Conservation (phyloP, 2,113 vertebrate genomes). For the Crotalus horridus region DNA sequence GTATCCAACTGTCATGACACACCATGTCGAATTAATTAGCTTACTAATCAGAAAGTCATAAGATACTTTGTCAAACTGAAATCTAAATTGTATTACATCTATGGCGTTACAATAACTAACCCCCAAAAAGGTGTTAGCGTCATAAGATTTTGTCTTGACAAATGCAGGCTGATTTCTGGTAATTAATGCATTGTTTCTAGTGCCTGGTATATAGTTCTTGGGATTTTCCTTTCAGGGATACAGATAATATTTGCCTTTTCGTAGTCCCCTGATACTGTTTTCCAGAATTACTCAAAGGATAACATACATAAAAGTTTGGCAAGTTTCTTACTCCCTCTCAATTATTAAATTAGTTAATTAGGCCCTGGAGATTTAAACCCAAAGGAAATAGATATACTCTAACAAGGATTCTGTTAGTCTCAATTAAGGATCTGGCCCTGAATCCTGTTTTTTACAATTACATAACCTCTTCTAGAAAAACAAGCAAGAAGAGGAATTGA, state of each 20-base stretch:
- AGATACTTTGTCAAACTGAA: not conserved
- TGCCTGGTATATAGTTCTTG: not conserved
- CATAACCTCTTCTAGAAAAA: not conserved
- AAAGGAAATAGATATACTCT: not conserved
- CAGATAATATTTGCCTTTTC: not conserved
- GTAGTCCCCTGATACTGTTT: not conserved
- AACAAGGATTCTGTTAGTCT: not conserved
- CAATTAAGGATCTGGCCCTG: not conserved
- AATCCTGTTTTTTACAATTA: not conserved
- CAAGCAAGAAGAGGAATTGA: not conserved
- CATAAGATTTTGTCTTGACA: not conserved
- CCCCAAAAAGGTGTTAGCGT: not conserved
- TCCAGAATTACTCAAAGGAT: not conserved
- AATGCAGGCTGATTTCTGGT: not conserved
- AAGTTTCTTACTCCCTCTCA: not conserved
- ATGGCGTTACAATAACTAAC: not conserved
- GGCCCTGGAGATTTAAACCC: not conserved
- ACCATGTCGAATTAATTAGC: not conserved
- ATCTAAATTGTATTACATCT: not conserved
- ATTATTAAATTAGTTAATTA: not conserved
- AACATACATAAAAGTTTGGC: not conserved
- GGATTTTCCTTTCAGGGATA: not conserved
- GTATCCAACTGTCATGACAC: not conserved
- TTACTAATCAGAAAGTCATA: not conserved
- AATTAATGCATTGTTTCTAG: not conserved